A percentile compares a stretch with the other conserved stretches of the same genome.
Conservation (phyloP, 1,140 invertebrate genomes). For the Tetramorium simillimum region DNA sequence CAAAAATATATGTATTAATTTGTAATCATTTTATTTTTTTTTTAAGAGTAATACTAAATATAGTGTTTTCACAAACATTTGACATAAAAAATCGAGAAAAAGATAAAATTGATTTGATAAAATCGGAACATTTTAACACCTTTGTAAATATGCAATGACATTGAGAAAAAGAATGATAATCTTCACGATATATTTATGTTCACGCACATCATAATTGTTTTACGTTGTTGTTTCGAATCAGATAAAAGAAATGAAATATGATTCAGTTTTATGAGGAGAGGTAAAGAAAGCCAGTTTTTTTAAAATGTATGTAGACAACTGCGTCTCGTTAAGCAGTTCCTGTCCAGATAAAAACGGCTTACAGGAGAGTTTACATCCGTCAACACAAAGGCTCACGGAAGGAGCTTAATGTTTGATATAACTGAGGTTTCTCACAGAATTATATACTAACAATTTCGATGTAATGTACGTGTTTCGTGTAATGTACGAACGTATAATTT, state of each 20-base stretch:
- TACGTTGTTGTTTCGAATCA: constrained; percentile 57
- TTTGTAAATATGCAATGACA: constrained; percentile 1
- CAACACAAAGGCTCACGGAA: constrained; percentile 37
- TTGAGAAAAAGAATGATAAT: constrained; percentile 27
- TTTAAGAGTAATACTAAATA: too few relatives aligned
- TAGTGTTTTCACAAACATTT: neutral
- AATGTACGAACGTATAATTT: constrained; percentile 2
- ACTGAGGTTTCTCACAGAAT: neutral
- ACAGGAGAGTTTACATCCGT: constrained; percentile 54
- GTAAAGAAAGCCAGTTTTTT: constrained; percentile 29
- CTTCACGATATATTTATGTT: constrained; percentile 32
- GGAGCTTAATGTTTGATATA: neutral
- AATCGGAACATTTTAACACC: constrained; percentile 4
- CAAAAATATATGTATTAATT: neutral
- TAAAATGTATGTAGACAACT: constrained; percentile 61
- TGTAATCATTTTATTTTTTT: neutral
- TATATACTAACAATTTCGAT: neutral
- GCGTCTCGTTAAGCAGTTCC: constrained; percentile 63
- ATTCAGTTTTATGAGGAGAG: constrained; percentile 42
- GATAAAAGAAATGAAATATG: constrained; percentile 71
- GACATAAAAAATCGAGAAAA: neutral
- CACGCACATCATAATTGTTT: constrained; percentile 71
- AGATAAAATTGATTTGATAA: neutral
- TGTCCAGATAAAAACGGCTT: constrained; percentile 62
- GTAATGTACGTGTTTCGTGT: too few relatives aligned